Percentiles rank a stretch among this genome's conserved stretches.
These are phyloP conservation scores for Leptonema lineaticorne DNA, from an alignment of 1,140 invertebrate species.

Conservation along the genomic window DNA sequence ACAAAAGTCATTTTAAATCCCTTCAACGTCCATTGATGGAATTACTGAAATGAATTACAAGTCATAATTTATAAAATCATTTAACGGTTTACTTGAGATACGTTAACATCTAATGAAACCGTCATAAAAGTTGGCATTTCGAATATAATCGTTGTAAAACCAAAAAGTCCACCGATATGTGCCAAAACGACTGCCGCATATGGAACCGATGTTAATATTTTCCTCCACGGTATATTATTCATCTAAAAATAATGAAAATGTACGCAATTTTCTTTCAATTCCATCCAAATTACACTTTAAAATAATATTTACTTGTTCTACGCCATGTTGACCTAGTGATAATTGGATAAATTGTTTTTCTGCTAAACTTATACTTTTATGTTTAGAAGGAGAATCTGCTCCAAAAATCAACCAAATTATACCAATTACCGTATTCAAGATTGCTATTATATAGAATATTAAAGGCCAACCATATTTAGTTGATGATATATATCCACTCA, in stretches of 20 bases:
- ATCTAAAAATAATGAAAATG: slow-evolving; percentile 8
- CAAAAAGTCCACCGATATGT: slow-evolving; percentile 19
- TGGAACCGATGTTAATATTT: slow-evolving; percentile 4
- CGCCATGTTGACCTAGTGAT: slow-evolving; percentile 21
- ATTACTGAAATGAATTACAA: no score
- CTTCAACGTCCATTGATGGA: no score
- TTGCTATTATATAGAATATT: slow-evolving; percentile 35
- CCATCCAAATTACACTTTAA: no score
- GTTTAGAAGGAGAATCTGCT: slow-evolving; percentile 30
- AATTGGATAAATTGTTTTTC: slow-evolving; percentile 30
- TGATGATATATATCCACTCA: slow-evolving; percentile 12
- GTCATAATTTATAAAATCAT: background rate
- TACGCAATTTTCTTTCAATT: no score
- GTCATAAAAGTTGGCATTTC: slow-evolving; percentile 26
- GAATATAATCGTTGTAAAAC: slow-evolving; percentile 14
- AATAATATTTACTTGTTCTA: slow-evolving; percentile 17
- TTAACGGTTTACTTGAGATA: slow-evolving; percentile 13
- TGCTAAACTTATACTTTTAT: slow-evolving; percentile 22
- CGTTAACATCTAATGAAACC: background rate
- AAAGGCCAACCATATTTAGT: slow-evolving; percentile 31
- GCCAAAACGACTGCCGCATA: slow-evolving; percentile 3
- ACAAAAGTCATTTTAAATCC: no score
- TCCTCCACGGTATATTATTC: slow-evolving; percentile 10
- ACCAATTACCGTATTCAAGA: slow-evolving; percentile 5
- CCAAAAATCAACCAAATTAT: slow-evolving; percentile 22